Base-by-base conservation (phyloP, 2,797 vertebrate species). In the Cyclopterus lumpus region DNA sequence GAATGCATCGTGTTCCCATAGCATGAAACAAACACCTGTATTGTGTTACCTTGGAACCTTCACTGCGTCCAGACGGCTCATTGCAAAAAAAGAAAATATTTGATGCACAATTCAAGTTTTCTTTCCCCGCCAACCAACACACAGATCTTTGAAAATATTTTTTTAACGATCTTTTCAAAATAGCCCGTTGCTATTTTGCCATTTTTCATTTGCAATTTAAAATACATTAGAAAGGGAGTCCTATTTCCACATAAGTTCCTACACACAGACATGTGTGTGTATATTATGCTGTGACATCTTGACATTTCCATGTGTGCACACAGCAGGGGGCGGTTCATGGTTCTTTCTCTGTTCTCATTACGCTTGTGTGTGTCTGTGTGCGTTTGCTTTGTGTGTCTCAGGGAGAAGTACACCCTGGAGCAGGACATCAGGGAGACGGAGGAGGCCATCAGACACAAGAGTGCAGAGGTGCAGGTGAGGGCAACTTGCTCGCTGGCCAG, bases 401-500 rank as follows among this genome's bases (percentile, higher is more conserved):
- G 98, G 88, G 98, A 99, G 92, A 99, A 99, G 60, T 97, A 96
- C 60, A 96, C 95, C 0, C 89, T 99, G 80, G 98, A 99, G 76
- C 97, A 99, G 77, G 98, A 99, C 87, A 98, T 99, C 82, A 92
- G 97, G 73, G 98, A 99, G 67, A 95, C 97, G 20, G 98, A 99
- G 80, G 97, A 98, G 63, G 94, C 97, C 51, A 96, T 99, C 83
- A 95, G 97, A 63, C 96, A 98, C 84, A 99, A 99, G 92, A 95
- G 94, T 58, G 95, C 71, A 0, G 97, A 99, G 88, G 97, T 99
- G 18, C 98, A 99, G 97, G 98, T 99, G 84, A 89, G 92, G 22
- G 5, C 18, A 22, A 5, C 14, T 38, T 63, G 0, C 51, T 73
- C 16, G 36, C 44, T 46, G 60, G 6, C 51, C 22, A 40, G 1